Base-by-base conservation (phyloP, 2,888 invertebrate species). In the Pyrgus malvae region DNA sequence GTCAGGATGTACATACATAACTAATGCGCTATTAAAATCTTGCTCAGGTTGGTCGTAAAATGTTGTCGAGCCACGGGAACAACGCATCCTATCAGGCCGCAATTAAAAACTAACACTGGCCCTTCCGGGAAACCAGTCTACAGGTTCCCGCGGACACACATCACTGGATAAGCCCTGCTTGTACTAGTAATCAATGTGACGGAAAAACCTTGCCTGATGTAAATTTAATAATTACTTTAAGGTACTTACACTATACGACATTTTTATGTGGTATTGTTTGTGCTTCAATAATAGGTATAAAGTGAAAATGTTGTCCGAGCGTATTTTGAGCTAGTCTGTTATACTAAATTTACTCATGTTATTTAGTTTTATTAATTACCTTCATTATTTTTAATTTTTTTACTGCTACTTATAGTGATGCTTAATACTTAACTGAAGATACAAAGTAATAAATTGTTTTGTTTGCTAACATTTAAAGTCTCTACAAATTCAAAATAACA, bases 91-190 rank as follows among this genome's bases (percentile, higher is more conserved):
- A 59, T 62, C 68, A 65, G 64, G 69, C 66, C 60, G 69, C 72
- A 76, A 84, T 85, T 83, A 85, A 78, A 75, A 72, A 68, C 65
- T 72, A 67, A 72, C 69, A 65, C 70, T 65, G 67, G 70, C 69
- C 83, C 84, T 86, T 86, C 86, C 81, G 69, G 79, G 86, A 86
- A 87, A 75, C 63, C 60, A 62, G 60, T 63, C 63, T 62, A 60
- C 64, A 50, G 29, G 38, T 27, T 33, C 49, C 31, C 35, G 33
- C 9, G 14, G 17, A 38, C 38, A 21, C 25, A 21, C 11, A 19
- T 40, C 21, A 11, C 5, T 21, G 35, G 17, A 35, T 37, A 16
- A 35, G 16, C 8, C 35, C 3, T 35, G 4, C 33, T 8, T 33
- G 2, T 14, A 33, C 14, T 14, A 14, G 33, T 7, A 33, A 14